These are phyloP conservation scores for Eledone cirrhosa DNA, from an alignment of 2,888 invertebrate species.

Conservation along the genomic window DNA sequence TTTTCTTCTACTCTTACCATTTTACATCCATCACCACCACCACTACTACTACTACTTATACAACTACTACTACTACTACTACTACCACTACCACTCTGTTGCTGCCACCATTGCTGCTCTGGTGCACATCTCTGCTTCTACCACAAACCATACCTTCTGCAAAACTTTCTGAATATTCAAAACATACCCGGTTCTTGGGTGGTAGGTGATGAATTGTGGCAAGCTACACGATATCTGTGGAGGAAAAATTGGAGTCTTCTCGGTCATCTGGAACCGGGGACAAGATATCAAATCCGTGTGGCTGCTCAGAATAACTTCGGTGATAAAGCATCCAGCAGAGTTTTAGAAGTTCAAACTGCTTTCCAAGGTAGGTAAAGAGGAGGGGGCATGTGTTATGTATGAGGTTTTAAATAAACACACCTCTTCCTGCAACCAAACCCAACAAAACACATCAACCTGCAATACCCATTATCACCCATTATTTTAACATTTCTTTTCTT, in stretches of 20 bases:
- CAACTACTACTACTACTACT: neutral
- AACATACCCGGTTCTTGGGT: constrained; percentile 21
- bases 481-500: too few species aligned
- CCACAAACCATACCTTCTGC: neutral
- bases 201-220: constrained; percentile 48
- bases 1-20: neutral
- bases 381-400: neutral
- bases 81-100: neutral
- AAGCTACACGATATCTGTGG: constrained; percentile 44
- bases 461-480: too few species aligned
- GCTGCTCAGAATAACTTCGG: constrained; percentile 52
- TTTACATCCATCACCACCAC: neutral
- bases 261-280: constrained; percentile 44
- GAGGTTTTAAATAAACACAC: too few species aligned
- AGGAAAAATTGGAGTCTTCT: constrained; percentile 50
- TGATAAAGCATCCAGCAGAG: constrained; percentile 49
- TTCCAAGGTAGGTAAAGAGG: constrained; percentile 20
- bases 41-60: too few species aligned
- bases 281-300: constrained; percentile 50
- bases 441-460: too few species aligned
- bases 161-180: neutral
- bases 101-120: neutral
- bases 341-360: constrained; percentile 42
- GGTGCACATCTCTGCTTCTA: neutral
- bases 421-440: too few species aligned